A percentile compares a stretch with the other conserved stretches of the same genome.
phyloP scores from a whole-genome alignment of 1,140 invertebrate genomes.

The Spodoptera litura region DNA sequence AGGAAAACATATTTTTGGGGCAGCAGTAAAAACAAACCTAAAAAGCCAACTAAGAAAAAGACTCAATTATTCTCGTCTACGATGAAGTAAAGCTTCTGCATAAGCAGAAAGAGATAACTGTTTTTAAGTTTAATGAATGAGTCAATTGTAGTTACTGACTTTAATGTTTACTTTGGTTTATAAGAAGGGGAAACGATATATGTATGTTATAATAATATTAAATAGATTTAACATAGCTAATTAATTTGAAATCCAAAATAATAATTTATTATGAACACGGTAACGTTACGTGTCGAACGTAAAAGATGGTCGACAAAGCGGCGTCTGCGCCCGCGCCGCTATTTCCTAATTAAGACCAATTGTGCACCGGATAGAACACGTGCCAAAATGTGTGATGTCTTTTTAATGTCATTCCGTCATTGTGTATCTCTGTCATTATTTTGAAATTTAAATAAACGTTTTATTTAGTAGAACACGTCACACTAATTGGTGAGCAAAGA shows the following conservation, averaged over 20 bases:
- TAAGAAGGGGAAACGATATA: background rate
- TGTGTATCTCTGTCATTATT: slow-evolving; percentile 50
- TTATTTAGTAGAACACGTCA: background rate
- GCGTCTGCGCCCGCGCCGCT: slow-evolving; percentile 61
- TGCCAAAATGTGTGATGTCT: slow-evolving; percentile 80
- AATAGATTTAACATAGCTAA: background rate
- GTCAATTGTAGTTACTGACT: background rate
- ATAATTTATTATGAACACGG: slow-evolving; percentile 6
- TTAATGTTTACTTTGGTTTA: background rate
- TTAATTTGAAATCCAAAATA: background rate
- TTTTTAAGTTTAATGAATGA: background rate
- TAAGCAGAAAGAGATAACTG: too few relatives aligned
- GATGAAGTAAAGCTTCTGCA: background rate
- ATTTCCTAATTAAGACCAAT: slow-evolving; percentile 85
- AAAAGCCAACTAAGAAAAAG: slow-evolving; percentile 34
- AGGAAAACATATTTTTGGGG: slow-evolving; percentile 42
- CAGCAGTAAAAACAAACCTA: slow-evolving; percentile 37
- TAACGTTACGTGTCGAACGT: slow-evolving; percentile 32
- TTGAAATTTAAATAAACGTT: background rate
- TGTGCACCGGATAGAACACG: slow-evolving; percentile 82
- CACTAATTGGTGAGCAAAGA: too few relatives aligned
- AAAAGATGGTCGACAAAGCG: slow-evolving; percentile 61
- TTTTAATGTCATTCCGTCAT: slow-evolving; percentile 73
- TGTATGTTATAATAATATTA: background rate
- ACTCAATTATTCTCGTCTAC: background rate